phyloP scores from a whole-genome alignment of 2,797 vertebrate genomes.

The Pyrocephalus nanus region DNA sequence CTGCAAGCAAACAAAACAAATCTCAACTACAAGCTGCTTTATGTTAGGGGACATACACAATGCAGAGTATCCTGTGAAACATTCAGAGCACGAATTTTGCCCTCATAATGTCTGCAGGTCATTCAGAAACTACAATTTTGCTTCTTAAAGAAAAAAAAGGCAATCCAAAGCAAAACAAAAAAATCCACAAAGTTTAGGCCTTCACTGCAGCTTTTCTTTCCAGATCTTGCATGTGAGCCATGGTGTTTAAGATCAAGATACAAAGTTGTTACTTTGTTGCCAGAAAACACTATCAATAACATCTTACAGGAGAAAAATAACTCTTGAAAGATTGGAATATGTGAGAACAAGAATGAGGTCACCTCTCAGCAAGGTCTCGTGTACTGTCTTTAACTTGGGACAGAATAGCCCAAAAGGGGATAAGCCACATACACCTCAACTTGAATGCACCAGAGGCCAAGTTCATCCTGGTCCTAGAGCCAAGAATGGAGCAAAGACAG shows the following conservation, averaged over 20 bases:
- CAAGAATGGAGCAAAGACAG: neutral
- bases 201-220: neutral
- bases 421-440: neutral
- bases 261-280: neutral
- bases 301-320: neutral
- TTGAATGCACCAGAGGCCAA: neutral
- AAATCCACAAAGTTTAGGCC: neutral
- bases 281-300: neutral
- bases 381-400: neutral
- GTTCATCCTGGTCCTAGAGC: neutral
- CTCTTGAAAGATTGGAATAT: neutral
- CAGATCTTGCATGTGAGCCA: neutral
- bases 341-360: neutral
- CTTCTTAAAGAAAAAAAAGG: neutral
- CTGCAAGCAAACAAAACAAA: slow-evolving; percentile 50
- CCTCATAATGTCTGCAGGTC: neutral
- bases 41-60: neutral
- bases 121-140: neutral
- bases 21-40: neutral
- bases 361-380: neutral
- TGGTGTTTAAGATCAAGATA: neutral
- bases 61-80: neutral
- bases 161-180: neutral
- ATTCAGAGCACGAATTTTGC: neutral
- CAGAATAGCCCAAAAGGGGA: neutral